These are phyloP conservation scores for Tachysurus fulvidraco DNA, from an alignment of 2,113 vertebrate genomes.

Conservation along the genomic window DNA sequence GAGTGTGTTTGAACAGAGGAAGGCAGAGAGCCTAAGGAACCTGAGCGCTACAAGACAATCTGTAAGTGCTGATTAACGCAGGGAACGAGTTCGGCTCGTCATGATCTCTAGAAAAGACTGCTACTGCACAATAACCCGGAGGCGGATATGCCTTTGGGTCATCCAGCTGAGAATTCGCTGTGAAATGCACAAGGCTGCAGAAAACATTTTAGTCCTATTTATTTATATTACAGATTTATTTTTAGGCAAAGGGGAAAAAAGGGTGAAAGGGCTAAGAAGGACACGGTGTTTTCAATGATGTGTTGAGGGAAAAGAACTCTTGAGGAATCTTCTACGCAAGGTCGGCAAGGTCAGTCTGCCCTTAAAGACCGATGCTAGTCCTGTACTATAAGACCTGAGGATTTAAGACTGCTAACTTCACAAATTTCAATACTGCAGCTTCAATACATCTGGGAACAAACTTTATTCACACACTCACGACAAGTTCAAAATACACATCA, in stretches of 20 bases:
- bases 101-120: not conserved
- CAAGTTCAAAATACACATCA: not conserved
- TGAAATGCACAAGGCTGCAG: not conserved
- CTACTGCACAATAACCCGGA: constrained; percentile 14
- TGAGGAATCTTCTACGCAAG: not conserved
- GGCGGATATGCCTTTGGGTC: constrained; percentile 8
- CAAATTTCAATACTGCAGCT: not conserved
- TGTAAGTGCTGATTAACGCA: constrained; percentile 6
- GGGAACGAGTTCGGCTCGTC: not conserved
- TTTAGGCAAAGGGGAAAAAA: not conserved
- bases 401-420: not conserved
- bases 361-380: not conserved
- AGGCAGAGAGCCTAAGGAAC: not conserved
- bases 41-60: not conserved
- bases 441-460: not conserved
- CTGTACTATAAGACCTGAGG: not conserved
- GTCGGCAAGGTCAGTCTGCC: not conserved
- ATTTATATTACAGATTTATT: not conserved
- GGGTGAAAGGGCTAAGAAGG: not conserved
- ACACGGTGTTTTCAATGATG: constrained; percentile 8
- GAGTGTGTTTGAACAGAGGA: not conserved
- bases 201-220: not conserved
- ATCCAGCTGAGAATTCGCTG: not conserved
- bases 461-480: not conserved
- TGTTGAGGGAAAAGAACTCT: not conserved